Evolutionary conservation across 2,888 invertebrate species (phyloP), one percentile per base, ranked within the genome.

Genomic region (Pyralis farinalis): DNA sequence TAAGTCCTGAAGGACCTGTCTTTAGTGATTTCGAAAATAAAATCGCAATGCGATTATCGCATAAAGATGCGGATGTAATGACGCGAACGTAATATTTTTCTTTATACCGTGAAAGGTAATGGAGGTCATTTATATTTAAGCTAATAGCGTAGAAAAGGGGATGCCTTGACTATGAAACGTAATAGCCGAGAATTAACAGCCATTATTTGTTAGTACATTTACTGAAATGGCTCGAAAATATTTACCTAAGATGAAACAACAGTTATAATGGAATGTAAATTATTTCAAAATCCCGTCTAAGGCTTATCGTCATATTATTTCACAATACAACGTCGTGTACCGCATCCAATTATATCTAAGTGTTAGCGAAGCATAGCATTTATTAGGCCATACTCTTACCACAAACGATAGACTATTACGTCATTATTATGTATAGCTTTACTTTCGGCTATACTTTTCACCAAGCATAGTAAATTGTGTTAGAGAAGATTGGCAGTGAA

Each of bases 221-320:
- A 27, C 27, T 25, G 16, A 11, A 9, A 21, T 12, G 9, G 12
- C 11, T 30, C 11, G 31, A 34, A 30, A 41, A 33, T 37, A 40
- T 44, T 44, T 41, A 30, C 34, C 34, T 31, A 37, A 37, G 29
- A 44, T 25, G 33, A 37, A 34, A 35, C 32, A 37, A 37, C 37
- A 34, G 34, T 37, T 37, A 37, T 41, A 45, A 55, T 47, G 42
- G 25, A 45, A 50, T 48, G 47, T 49, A 53, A 57, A 53, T 57
- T 55, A 53, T 60, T 57, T 46, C 42, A 25, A 43, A 30, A 41
- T 37, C 20, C 34, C 35, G 10, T 49, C 43, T 41, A 42, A 39
- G 33, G 33, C 44, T 45, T 46, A 30, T 40, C 28, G 33, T 40
- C 43, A 39, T 44, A 43, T 37, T 37, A 33, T 44, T 45, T 46